Evolutionary conservation across 2,797 vertebrate genomes (phyloP).

Genomic region (Pyrrhura leucotis): DNA sequence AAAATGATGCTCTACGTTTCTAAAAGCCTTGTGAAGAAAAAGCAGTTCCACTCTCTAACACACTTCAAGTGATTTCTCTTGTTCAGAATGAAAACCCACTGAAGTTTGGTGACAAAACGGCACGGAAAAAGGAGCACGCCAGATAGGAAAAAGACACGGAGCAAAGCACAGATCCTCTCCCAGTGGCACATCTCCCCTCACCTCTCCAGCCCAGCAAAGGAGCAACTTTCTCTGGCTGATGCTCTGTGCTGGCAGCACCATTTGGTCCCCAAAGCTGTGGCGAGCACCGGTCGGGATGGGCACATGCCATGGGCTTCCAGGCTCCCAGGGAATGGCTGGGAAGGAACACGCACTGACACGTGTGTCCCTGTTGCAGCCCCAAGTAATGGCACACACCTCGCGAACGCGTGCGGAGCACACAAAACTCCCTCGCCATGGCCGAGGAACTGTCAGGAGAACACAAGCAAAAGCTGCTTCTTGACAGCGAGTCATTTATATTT

Average conservation of each 20-base stretch:
- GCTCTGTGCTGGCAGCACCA: neutral
- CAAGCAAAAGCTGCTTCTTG: conserved; percentile 99
- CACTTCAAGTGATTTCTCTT: neutral
- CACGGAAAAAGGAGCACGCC: neutral
- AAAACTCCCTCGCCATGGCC: conserved; percentile 69
- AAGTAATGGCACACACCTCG: neutral
- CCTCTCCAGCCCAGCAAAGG: neutral
- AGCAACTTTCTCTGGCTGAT: neutral
- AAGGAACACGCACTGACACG: neutral
- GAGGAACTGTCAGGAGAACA: conserved; percentile 92
- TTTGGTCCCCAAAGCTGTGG: neutral
- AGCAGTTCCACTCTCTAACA: neutral
- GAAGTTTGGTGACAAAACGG: neutral
- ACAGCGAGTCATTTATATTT: conserved; percentile 99
- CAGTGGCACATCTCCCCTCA: neutral
- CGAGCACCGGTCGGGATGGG: rapidly evolving
- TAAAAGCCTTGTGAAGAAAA: neutral
- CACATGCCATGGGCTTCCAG: neutral
- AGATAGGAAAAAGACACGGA: neutral
- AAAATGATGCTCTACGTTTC: neutral
- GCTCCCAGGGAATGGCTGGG: rapidly evolving
- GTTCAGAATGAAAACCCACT: neutral
- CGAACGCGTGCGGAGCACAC: neutral
- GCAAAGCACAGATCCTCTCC: neutral
- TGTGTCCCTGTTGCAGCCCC: neutral